Conservation (phyloP, 2,888 invertebrate genomes). For the Parthenolecanium corni region DNA sequence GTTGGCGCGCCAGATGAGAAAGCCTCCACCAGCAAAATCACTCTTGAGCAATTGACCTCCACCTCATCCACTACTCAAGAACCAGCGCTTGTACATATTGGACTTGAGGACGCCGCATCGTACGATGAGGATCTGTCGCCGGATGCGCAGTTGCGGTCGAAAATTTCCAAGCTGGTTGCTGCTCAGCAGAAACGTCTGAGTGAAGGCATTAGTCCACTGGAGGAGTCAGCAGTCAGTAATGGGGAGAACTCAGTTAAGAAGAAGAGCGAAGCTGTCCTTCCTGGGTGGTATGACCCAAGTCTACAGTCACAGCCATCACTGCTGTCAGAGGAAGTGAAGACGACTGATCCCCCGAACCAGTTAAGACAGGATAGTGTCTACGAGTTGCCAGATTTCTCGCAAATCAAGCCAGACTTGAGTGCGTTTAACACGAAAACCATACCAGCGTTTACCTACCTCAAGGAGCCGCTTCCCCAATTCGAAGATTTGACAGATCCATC, state of each 20-base stretch:
- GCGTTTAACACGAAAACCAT: conserved; percentile 29
- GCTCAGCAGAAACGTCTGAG: not conserved
- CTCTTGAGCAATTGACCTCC: not conserved
- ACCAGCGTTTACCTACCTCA: conserved; percentile 29
- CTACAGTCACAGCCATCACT: conserved; percentile 4
- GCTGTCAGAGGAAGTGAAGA: not conserved
- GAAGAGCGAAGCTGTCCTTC: conserved; percentile 33
- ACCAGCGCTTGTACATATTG: not conserved
- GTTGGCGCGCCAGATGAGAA: conserved; percentile 22
- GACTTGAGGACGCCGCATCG: not conserved
- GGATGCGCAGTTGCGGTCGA: conserved; percentile 18
- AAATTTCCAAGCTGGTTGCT: conserved; percentile 10
- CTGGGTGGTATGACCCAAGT: conserved; percentile 29
- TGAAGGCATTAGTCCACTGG: conserved; percentile 25
- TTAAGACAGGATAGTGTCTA: conserved; percentile 21
- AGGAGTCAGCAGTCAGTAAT: not conserved
- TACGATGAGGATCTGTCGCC: conserved; percentile 1
- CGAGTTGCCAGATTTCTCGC: conserved; percentile 28
- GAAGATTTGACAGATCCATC: not conserved
- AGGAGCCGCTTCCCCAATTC: conserved; percentile 15
- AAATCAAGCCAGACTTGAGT: conserved; percentile 29
- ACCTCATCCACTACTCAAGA: not conserved
- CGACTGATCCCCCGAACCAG: conserved; percentile 10
- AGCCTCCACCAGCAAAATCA: conserved; percentile 7
- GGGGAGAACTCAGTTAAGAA: conserved; percentile 29